Evolutionary conservation across 35 echinoderm and acorn worm species (phyloP).

Genomic region (Lytechinus pictus): DNA sequence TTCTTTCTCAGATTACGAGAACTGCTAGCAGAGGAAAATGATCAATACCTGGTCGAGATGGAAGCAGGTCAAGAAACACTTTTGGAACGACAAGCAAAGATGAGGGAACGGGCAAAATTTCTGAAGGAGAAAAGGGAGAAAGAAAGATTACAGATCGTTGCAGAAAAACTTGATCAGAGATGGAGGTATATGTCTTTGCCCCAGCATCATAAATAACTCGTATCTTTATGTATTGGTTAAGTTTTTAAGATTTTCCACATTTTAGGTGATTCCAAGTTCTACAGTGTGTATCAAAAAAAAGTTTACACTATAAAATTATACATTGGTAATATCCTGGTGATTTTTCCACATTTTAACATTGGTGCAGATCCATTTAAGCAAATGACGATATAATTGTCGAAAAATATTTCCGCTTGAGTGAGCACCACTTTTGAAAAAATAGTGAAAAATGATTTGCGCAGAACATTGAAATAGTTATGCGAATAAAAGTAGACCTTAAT

Average conservation of each 20-base stretch:
- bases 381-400: no score
- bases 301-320: no score
- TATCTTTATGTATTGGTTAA: not conserved
- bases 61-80: conserved; percentile 93
- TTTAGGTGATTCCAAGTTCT: no score
- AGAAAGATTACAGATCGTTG: conserved; percentile 93
- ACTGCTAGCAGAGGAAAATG: conserved; percentile 79
- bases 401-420: no score
- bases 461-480: no score
- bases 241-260: not conserved
- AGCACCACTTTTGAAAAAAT: no score
- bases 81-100: conserved; percentile 93
- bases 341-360: no score
- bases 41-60: conserved; percentile 88
- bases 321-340: no score
- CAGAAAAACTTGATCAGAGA: conserved; percentile 95
- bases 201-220: not conserved
- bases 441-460: no score
- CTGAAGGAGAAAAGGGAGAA: conserved; percentile 96
- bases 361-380: no score
- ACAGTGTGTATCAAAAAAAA: no score
- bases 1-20: conserved; percentile 68
- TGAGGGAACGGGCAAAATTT: conserved; percentile 91
- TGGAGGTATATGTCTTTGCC: conserved; percentile 83
- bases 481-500: no score